These are phyloP conservation scores for Vicugna pacos DNA, from an alignment of 2,113 vertebrate species.

Conservation along the genomic window DNA sequence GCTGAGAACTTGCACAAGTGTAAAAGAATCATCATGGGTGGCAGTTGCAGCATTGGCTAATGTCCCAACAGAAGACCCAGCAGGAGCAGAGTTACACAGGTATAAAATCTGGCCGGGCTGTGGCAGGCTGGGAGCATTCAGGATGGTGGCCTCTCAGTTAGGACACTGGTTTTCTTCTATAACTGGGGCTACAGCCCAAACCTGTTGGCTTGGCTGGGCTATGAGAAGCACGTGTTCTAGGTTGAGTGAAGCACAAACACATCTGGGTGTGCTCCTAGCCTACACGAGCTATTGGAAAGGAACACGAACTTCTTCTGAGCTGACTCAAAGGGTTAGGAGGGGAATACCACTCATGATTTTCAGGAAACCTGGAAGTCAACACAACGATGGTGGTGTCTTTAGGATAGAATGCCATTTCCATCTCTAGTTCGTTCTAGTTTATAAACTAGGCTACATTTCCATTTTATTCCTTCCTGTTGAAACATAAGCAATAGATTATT, in stretches of 20 bases:
- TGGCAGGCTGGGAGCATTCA: neutral
- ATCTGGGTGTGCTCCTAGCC: neutral
- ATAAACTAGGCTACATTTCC: neutral
- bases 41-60: neutral
- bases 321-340: neutral
- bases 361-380: neutral
- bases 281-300: neutral
- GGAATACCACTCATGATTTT: neutral
- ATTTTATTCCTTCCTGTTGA: neutral
- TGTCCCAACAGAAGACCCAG: neutral
- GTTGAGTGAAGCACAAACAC: neutral
- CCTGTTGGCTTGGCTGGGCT: neutral
- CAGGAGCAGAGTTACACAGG: neutral
- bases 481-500: neutral
- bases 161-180: neutral
- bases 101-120: neutral
- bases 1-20: neutral
- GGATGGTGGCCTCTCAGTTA: neutral
- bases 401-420: neutral
- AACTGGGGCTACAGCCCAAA: neutral
- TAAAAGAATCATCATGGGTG: neutral
- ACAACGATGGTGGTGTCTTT: neutral
- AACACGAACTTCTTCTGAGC: neutral
- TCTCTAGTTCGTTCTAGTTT: neutral
- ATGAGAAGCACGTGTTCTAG: neutral